Base-by-base conservation (phyloP, 2,797 vertebrate species). In the Scolopax bukidnonensis region DNA sequence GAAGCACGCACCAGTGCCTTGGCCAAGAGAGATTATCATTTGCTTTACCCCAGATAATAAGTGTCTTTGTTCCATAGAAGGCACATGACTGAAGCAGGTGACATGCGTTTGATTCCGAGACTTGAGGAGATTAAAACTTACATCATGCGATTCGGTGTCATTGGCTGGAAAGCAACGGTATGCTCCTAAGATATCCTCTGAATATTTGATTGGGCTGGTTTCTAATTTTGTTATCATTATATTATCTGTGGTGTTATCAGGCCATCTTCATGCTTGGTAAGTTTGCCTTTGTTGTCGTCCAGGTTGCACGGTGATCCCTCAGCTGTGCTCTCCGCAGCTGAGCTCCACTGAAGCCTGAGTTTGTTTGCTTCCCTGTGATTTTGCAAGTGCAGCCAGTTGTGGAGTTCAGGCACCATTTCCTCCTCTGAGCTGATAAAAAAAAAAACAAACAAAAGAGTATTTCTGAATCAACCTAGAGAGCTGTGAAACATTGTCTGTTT, bases 221-320 rank as follows among this genome's bases (percentile, higher is more conserved):
- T 36, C 82, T 85, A 24, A 30, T 12, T 57, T 8, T 59, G 24
- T 64, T 79, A 43, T 32, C 50, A 2, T 45, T 45, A 10, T 20
- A 19, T 53, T 59, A 53, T 50, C 63, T 9, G 1, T 6, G 59
- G 17, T 19, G 27, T 38, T 45, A 82, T 87, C 93, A 84, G 48
- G 19, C 20, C n/a, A 33, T 56, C 84, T 65, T 79, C 71, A 73
- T 20, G 90, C 91, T 65, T 28, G 23, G 32, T 10, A 30, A 17
- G 59, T 40, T 85, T 84, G 40, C 30, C 82, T 84, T 95, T 91
- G 89, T 50, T 93, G 90, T 50, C 40, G 21, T 32, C 47, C 32
- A 14, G 50, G 41, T 27, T 21, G 3, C 78, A 19, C 4, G 1
- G 43, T 19, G 63, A 93, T 73, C 70, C 59, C 74, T 68, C 59